Conservation (phyloP, 53 echinoderm and acorn worm genomes). For the Temnopleurus reevesii region DNA sequence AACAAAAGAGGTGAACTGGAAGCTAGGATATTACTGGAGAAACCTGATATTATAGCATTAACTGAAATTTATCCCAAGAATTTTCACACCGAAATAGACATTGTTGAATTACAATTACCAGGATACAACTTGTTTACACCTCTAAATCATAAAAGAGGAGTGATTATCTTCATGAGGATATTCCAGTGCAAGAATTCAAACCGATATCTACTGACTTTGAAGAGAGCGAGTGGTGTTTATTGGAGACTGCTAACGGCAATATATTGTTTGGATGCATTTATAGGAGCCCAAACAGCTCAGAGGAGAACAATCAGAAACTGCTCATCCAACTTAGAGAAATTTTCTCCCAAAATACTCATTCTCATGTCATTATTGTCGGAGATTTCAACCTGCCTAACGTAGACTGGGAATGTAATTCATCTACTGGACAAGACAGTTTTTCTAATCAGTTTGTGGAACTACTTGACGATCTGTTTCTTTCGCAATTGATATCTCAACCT, state of each 20-base stretch:
- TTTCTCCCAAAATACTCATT: too few species aligned
- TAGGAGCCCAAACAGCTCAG: neutral
- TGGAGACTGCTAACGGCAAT: neutral
- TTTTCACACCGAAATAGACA: neutral
- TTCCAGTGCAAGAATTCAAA: neutral
- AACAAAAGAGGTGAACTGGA: neutral
- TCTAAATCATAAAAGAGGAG: neutral
- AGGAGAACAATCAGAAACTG: neutral
- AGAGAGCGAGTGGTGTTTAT: neutral
- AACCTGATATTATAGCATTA: conserved; percentile 20
- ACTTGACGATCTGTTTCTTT: conserved; percentile 18
- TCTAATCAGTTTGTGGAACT: neutral
- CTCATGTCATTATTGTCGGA: neutral
- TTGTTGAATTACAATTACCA: neutral
- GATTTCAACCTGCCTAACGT: neutral
- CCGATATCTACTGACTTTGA: neutral
- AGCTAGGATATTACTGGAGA: neutral
- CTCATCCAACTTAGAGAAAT: neutral
- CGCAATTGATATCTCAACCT: neutral
- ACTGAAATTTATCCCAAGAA: conserved; percentile 7
- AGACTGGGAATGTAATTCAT: neutral
- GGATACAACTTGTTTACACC: neutral
- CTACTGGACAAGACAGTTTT: neutral
- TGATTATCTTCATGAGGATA: neutral
- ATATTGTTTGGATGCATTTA: neutral